phyloP scores from a whole-genome alignment of 2,888 invertebrate genomes.

The Hypolimnas misippus region DNA sequence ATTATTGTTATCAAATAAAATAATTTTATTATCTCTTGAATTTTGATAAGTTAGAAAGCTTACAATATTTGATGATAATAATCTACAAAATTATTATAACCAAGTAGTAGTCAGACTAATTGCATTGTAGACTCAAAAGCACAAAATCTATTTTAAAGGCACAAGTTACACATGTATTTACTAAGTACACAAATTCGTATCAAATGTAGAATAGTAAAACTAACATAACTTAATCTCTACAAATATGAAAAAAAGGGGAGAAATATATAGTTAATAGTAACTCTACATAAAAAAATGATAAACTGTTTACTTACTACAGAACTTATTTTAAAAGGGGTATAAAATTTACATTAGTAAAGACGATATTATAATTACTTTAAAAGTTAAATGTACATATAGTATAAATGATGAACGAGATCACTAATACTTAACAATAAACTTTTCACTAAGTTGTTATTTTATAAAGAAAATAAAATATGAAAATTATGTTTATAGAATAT shows the following conservation, averaged over 20 bases:
- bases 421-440: too few species aligned
- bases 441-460: too few species aligned
- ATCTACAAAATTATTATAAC: background rate
- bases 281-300: too few species aligned
- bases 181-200: background rate
- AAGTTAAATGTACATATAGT: background rate
- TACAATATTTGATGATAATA: slow-evolving; percentile 7
- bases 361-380: background rate
- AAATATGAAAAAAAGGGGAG: too few species aligned
- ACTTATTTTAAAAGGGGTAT: too few species aligned
- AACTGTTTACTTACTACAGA: background rate
- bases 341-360: background rate
- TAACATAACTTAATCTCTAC: background rate
- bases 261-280: too few species aligned
- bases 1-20: slow-evolving; percentile 2
- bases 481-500: too few species aligned
- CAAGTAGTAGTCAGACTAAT: background rate
- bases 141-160: background rate
- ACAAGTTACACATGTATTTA: background rate
- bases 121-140: background rate
- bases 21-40: background rate
- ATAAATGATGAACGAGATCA: background rate
- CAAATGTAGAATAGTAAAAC: background rate
- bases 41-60: too few species aligned
- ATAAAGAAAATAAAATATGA: too few species aligned